Conservation (phyloP, 2,888 invertebrate species). For the Rhingia campestris region DNA sequence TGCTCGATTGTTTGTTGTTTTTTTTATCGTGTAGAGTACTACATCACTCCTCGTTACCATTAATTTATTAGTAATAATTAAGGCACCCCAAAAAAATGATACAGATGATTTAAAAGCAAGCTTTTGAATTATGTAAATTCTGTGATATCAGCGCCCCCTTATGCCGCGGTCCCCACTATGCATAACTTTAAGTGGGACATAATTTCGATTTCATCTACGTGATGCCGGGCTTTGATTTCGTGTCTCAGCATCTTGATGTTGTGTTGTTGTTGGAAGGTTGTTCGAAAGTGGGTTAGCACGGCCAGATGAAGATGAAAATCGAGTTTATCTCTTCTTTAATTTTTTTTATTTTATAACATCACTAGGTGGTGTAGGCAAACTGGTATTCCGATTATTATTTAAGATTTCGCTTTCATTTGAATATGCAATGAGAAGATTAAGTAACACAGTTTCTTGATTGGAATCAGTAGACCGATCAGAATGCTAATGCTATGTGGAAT, state of each 20-base stretch:
- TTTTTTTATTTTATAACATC: constrained; percentile 38
- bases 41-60: not conserved
- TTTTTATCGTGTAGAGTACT: not conserved
- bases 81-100: not conserved
- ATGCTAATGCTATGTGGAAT: constrained; percentile 33
- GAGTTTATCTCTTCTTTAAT: constrained; percentile 55
- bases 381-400: constrained; percentile 34
- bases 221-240: constrained; percentile 40
- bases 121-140: constrained; percentile 64
- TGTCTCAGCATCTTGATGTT: constrained; percentile 1
- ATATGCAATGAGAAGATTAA: constrained; percentile 68
- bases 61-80: constrained; percentile 17
- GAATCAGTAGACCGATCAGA: not conserved
- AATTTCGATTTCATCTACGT: constrained; percentile 60
- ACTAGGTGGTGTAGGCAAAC: constrained; percentile 48
- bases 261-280: constrained; percentile 23
- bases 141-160: constrained; percentile 3
- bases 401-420: constrained; percentile 69
- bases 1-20: too few relatives aligned
- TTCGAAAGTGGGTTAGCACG: constrained; percentile 64
- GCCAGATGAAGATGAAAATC: constrained; percentile 61
- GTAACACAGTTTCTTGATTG: constrained; percentile 37
- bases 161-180: constrained; percentile 7
- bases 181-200: constrained; percentile 47
- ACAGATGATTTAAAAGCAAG: too few relatives aligned